Conservation (phyloP, 1,140 invertebrate species). For the Antheraea pernyi region DNA sequence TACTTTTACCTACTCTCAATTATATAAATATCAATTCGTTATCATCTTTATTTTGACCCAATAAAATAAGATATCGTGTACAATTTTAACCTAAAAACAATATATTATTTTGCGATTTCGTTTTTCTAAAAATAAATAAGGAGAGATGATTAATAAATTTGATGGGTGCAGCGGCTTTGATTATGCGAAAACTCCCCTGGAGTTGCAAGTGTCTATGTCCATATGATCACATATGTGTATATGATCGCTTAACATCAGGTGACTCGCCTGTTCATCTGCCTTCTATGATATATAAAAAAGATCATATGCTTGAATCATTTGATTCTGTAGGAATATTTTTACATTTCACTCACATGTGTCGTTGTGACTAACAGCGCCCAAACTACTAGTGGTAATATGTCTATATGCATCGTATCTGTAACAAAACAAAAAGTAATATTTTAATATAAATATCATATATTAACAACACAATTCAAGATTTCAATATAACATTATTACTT, state of each 20-base stretch:
- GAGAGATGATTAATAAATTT: too few relatives aligned
- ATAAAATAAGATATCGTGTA: not conserved
- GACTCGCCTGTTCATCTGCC: too few relatives aligned
- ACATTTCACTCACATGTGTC: conserved; percentile 73
- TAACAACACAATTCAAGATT: too few relatives aligned
- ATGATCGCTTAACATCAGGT: too few relatives aligned
- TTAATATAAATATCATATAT: not conserved
- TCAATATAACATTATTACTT: too few relatives aligned
- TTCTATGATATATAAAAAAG: too few relatives aligned
- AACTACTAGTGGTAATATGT: conserved; percentile 74
- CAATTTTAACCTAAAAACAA: not conserved
- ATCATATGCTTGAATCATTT: not conserved
- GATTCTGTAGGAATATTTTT: not conserved
- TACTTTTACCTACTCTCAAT: not conserved
- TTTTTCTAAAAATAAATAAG: not conserved
- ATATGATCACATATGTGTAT: too few relatives aligned
- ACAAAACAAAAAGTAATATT: conserved; percentile 44
- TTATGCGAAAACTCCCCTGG: too few relatives aligned
- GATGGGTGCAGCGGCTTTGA: too few relatives aligned
- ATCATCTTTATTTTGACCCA: not conserved
- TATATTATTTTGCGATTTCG: not conserved
- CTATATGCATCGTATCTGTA: conserved; percentile 75
- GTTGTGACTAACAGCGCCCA: conserved; percentile 73
- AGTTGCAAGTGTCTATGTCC: too few relatives aligned
- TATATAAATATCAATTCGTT: not conserved